Percentiles rank a stretch among this genome's conserved stretches.
Evolutionary conservation across 2,797 vertebrate genomes (phyloP).

Genomic region (Lepidocolaptes lacrymiger): DNA sequence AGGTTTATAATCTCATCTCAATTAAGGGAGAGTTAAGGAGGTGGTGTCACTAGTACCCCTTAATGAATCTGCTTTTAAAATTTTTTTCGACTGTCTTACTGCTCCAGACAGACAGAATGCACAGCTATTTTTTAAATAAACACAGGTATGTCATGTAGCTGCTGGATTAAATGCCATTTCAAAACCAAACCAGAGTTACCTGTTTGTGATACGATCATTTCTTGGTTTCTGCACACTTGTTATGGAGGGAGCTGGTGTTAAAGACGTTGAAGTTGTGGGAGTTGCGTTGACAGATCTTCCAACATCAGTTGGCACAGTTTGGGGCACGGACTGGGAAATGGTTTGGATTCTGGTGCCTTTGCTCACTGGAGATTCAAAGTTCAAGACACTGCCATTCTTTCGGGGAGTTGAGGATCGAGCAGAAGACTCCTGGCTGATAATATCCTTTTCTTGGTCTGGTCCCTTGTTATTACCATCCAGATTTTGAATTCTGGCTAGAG

Average conservation of each 20-base stretch:
- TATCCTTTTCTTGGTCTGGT: slow-evolving; percentile 81
- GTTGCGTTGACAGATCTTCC: slow-evolving; percentile 54
- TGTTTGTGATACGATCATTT: slow-evolving; percentile 72
- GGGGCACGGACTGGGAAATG: slow-evolving; percentile 80
- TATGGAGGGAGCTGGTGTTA: slow-evolving; percentile 55
- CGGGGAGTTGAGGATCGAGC: slow-evolving; percentile 77
- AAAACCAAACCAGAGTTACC: slow-evolving; percentile 71
- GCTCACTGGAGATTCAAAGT: slow-evolving; percentile 78
- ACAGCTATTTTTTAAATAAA: not conserved
- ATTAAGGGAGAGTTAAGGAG: not conserved
- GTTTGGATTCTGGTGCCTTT: slow-evolving; percentile 83
- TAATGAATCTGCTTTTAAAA: not conserved
- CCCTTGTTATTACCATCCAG: slow-evolving; percentile 81
- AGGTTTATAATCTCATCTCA: not conserved
- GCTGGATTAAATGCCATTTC: not conserved
- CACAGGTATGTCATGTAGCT: not conserved
- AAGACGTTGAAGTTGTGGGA: slow-evolving; percentile 33
- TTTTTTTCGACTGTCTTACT: not conserved
- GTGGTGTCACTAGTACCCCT: not conserved
- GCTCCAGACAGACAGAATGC: not conserved
- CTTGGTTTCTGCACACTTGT: slow-evolving; percentile 76
- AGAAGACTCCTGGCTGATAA: slow-evolving; percentile 82
- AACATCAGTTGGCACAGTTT: slow-evolving; percentile 72
- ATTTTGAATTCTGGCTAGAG: slow-evolving; percentile 85
- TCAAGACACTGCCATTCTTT: slow-evolving; percentile 81